Conservation (phyloP, 2,113 vertebrate species). For the Colius striatus region DNA sequence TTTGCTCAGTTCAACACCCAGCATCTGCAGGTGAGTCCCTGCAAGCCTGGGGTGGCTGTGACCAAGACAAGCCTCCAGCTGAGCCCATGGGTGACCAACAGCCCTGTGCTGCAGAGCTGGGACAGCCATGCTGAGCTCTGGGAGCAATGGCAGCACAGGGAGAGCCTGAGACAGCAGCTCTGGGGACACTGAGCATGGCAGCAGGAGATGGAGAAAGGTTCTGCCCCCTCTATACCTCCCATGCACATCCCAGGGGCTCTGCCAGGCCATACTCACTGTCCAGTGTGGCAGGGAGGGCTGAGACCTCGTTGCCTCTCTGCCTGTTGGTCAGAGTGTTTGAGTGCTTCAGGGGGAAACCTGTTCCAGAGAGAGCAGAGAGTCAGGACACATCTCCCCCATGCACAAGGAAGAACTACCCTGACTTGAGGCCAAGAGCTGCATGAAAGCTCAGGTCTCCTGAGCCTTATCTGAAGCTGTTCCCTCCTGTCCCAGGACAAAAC, state of each 20-base stretch:
- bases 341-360: conserved; percentile 80
- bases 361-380: neutral
- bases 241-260: neutral
- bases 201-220: neutral
- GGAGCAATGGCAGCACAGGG: neutral
- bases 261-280: conserved; percentile 82
- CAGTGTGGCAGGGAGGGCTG: conserved; percentile 87
- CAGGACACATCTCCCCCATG: neutral
- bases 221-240: neutral
- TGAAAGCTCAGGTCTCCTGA: neutral
- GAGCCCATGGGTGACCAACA: neutral
- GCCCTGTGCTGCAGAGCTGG: neutral
- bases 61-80: neutral
- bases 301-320: conserved; percentile 93
- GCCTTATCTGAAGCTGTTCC: neutral
- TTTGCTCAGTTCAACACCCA: neutral
- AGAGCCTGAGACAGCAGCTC: neutral
- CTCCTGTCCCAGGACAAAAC: neutral
- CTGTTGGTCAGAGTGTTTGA: conserved; percentile 92
- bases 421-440: neutral
- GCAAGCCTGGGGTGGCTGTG: neutral
- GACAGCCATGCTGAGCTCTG: neutral
- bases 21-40: neutral
- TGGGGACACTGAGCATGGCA: rapidly evolving
- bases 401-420: neutral